phyloP scores from a whole-genome alignment of 2,113 vertebrate genomes.

The Zosterops borbonicus region DNA sequence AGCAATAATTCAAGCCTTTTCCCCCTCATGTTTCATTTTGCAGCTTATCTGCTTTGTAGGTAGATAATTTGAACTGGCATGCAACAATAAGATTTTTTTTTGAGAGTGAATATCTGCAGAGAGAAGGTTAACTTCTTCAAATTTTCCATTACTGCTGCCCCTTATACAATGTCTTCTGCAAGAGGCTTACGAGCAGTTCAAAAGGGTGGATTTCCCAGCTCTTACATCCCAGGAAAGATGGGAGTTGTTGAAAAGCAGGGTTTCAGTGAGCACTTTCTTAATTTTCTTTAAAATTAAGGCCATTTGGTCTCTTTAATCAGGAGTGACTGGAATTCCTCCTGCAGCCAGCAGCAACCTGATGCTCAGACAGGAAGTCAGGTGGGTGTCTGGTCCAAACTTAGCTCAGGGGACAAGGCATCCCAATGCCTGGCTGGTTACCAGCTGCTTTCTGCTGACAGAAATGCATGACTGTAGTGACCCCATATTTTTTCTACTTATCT shows the following conservation, averaged over 20 bases:
- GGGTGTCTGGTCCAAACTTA: slow-evolving; percentile 35
- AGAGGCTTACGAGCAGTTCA: neutral
- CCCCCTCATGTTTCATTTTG: neutral
- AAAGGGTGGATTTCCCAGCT: neutral
- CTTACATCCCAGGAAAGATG: neutral
- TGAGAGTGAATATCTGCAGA: neutral
- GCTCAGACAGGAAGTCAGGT: slow-evolving; percentile 21
- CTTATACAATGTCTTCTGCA: neutral
- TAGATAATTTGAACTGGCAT: neutral
- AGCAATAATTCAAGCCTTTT: neutral
- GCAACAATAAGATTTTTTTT: neutral
- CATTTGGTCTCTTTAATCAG: neutral
- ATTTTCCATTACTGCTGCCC: neutral
- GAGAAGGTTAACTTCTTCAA: neutral
- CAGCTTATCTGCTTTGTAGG: neutral
- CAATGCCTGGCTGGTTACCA: neutral
- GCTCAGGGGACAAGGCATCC: slow-evolving; percentile 6
- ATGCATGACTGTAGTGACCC: neutral
- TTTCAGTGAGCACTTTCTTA: neutral
- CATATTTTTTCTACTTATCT: neutral
- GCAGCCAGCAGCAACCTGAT: neutral
- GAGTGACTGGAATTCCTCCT: slow-evolving; percentile 18
- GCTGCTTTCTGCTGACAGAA: neutral
- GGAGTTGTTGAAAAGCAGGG: neutral
- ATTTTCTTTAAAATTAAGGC: neutral